phyloP scores from a whole-genome alignment of 2,113 vertebrate species.

The Hucho hucho region DNA sequence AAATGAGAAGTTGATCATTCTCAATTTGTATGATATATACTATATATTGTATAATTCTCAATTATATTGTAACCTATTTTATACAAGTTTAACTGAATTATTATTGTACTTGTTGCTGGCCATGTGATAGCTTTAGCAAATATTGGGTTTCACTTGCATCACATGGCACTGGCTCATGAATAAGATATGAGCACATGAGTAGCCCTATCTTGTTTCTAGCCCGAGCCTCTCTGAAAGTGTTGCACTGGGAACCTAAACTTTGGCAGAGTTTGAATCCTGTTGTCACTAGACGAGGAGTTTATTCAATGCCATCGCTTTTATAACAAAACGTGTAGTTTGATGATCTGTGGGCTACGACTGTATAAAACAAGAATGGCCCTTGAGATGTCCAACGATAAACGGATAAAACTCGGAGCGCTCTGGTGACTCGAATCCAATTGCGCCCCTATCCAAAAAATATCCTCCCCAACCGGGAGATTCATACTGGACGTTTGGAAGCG shows the following conservation, averaged over 20 bases:
- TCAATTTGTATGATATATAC: too few species aligned
- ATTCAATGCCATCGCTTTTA: background rate
- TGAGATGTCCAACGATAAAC: background rate
- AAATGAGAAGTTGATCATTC: too few species aligned
- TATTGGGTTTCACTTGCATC: slow-evolving; percentile 59
- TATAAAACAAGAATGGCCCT: background rate
- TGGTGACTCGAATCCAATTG: slow-evolving; percentile 5
- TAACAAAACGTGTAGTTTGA: background rate
- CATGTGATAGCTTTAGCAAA: slow-evolving; percentile 56
- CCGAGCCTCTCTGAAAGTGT: background rate
- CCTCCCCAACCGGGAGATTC: background rate
- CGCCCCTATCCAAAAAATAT: slow-evolving; percentile 7
- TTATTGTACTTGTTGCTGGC: slow-evolving; percentile 32
- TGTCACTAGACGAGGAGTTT: background rate
- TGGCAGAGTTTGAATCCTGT: too few species aligned
- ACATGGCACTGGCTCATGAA: slow-evolving; percentile 61
- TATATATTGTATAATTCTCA: too few species aligned
- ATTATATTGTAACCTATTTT: background rate
- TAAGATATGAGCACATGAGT: slow-evolving; percentile 66
- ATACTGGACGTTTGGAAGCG: slow-evolving; percentile 2
- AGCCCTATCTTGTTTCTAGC: slow-evolving; percentile 44
- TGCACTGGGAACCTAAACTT: background rate
- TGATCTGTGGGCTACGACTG: background rate
- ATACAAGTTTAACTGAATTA: slow-evolving; percentile 22
- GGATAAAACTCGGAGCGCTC: background rate